Conservation (phyloP, 2,888 invertebrate species). For the Rhagonycha fulva region DNA sequence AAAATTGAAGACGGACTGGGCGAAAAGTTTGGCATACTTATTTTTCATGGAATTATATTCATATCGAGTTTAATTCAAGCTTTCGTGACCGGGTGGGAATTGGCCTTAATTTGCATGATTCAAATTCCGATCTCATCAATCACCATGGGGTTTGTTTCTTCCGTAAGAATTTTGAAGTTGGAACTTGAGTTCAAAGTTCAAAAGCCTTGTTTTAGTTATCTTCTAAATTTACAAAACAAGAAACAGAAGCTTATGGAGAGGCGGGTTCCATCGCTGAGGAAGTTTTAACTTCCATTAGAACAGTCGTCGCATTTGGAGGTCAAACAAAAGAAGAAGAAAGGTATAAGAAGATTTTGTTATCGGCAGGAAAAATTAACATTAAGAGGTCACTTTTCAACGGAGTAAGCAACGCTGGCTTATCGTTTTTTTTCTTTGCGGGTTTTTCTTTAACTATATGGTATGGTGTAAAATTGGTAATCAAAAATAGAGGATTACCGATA, state of each 20-base stretch:
- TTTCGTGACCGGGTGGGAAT: no score
- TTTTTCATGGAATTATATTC: no score
- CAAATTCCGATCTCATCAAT: no score
- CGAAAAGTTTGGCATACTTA: constrained; percentile 61
- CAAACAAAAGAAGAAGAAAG: neutral
- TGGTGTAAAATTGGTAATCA: neutral
- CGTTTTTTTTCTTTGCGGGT: neutral
- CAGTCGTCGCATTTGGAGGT: neutral
- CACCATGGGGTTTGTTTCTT: no score
- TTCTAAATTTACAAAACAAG: neutral
- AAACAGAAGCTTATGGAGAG: neutral
- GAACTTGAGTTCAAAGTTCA: no score
- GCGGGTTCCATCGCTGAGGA: no score
- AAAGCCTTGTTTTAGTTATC: constrained; percentile 53
- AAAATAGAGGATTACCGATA: constrained; percentile 47
- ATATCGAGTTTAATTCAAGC: no score
- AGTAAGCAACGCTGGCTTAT: neutral
- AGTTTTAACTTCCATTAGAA: neutral
- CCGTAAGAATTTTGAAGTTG: no score
- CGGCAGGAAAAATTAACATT: neutral
- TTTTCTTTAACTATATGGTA: neutral
- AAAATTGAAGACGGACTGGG: constrained; percentile 68
- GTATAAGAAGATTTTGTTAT: neutral
- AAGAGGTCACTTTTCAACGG: neutral
- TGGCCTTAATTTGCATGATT: no score